Percentiles rank a stretch among this genome's conserved stretches.
These are phyloP conservation scores for Symphodus melops DNA, from an alignment of 2,113 vertebrate genomes.

Conservation along the genomic window DNA sequence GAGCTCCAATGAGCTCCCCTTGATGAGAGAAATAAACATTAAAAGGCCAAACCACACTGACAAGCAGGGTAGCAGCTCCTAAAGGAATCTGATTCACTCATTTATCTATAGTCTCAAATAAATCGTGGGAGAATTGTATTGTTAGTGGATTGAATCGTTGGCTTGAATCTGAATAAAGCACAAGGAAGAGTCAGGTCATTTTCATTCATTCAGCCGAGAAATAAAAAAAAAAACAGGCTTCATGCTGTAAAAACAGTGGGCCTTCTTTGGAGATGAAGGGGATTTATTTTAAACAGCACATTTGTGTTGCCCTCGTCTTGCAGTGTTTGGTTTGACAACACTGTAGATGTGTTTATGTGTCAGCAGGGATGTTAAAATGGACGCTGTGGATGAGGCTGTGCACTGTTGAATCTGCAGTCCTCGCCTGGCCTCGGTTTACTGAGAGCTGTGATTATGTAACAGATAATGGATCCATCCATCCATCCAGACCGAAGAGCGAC, in stretches of 20 bases:
- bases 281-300: neutral
- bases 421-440: constrained; percentile 1
- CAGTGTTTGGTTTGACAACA: neutral
- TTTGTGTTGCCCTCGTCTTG: neutral
- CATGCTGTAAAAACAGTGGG: too few relatives aligned
- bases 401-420: constrained; percentile 13
- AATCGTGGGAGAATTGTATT: too few relatives aligned
- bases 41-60: too few relatives aligned
- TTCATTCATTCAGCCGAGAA: neutral
- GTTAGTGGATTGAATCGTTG: too few relatives aligned
- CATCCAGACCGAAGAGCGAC: too few relatives aligned
- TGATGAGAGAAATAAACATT: too few relatives aligned
- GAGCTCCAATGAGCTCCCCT: too few relatives aligned
- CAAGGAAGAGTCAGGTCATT: neutral
- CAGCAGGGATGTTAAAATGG: constrained; percentile 55
- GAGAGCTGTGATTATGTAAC: constrained; percentile 65
- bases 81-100: too few relatives aligned
- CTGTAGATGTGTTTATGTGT: neutral
- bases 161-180: too few relatives aligned
- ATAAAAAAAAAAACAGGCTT: neutral
- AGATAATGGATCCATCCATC: constrained; percentile 49
- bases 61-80: too few relatives aligned
- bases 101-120: too few relatives aligned
- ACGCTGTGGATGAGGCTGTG: constrained; percentile 33
- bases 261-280: neutral